Base-by-base conservation (phyloP, 1,140 invertebrate species). In the Paralvinella palmiformis region DNA sequence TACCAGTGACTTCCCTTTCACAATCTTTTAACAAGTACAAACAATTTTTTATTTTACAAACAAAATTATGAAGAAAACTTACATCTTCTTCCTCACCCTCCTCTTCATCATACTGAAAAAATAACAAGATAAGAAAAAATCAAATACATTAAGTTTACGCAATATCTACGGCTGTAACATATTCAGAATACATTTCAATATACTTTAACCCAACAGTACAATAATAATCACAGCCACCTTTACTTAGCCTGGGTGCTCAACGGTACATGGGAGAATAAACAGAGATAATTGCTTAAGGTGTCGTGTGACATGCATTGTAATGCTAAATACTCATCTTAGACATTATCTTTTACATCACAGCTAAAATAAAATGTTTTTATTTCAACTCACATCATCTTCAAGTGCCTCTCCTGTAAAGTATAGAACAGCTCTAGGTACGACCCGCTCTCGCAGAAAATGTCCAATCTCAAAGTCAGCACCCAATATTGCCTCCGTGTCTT, bases 381-480 rank as follows among this genome's bases (percentile, higher is more conserved):
- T 57, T 60, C 61, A 63, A 56, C 69, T 75, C 57, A 76, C 75
- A 57, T 79, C 75, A 3, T 73, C 70, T 56, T 75, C 73, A 60
- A 79, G 63, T 3, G 75, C 77, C 65, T 81, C 80, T 48, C 88
- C 95, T 71, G 95, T 98, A 77, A 88, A 98, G 72, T 94, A 96
- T 31, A 98, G 85, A 56, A 97, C 90, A 69, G 94, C 94, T 77
- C 89, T 86, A 31, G 93, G 94, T 71, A 98, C 88, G 70, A 98
- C 88, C 68, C 91, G 85, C 76, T 96, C 93, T 72, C 92, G 87
- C 73, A 97, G 91, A 79, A 96, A 96, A 83, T 97, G 93, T n/a
- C 95, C 95, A 79, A 98, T 93, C 84, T 98, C 94, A 82, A 95
- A 98, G 83, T 98, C 94, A 66, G 88, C 89, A 3, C 89, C 91